These are phyloP conservation scores for Drosophila santomea DNA, from an alignment of 1,140 invertebrate species.

Conservation along the genomic window DNA sequence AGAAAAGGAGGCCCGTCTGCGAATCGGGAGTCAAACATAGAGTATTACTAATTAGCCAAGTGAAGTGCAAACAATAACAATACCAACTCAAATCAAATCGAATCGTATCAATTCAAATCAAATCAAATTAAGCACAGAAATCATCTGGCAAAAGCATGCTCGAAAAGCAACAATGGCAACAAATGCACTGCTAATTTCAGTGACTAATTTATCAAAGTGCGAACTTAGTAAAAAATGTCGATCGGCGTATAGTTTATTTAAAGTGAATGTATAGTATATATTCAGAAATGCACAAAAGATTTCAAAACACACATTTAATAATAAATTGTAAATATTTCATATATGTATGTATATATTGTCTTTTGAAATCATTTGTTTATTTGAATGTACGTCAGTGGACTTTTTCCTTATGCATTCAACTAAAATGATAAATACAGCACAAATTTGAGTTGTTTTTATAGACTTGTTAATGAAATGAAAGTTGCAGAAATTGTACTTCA, in stretches of 20 bases:
- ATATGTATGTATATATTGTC: not conserved
- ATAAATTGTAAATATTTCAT: not conserved
- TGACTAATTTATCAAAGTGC: slow-evolving; percentile 37
- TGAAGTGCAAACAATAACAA: slow-evolving; percentile 35
- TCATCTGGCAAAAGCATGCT: slow-evolving; percentile 36
- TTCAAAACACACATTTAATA: not conserved
- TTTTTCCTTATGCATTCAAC: too few relatives aligned
- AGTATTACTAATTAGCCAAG: slow-evolving; percentile 3
- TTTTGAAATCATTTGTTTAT: too few relatives aligned
- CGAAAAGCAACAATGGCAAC: slow-evolving; percentile 10
- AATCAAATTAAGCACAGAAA: slow-evolving; percentile 5
- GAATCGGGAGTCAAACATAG: slow-evolving; percentile 1
- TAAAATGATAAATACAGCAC: too few relatives aligned
- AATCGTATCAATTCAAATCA: not conserved
- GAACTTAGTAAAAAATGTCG: not conserved
- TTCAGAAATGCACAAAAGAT: not conserved
- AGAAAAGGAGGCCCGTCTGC: slow-evolving; percentile 28
- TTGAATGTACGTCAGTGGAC: too few relatives aligned
- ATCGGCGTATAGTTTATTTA: too few relatives aligned
- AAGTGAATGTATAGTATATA: not conserved
- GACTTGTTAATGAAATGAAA: too few relatives aligned
- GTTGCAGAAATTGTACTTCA: too few relatives aligned
- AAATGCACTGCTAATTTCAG: slow-evolving; percentile 29
- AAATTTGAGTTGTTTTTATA: too few relatives aligned
- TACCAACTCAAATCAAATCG: not conserved